A percentile compares a stretch with the other conserved stretches of the same genome.
Evolutionary conservation across 2,113 vertebrate genomes (phyloP).

Genomic region (Rhinoderma darwinii): DNA sequence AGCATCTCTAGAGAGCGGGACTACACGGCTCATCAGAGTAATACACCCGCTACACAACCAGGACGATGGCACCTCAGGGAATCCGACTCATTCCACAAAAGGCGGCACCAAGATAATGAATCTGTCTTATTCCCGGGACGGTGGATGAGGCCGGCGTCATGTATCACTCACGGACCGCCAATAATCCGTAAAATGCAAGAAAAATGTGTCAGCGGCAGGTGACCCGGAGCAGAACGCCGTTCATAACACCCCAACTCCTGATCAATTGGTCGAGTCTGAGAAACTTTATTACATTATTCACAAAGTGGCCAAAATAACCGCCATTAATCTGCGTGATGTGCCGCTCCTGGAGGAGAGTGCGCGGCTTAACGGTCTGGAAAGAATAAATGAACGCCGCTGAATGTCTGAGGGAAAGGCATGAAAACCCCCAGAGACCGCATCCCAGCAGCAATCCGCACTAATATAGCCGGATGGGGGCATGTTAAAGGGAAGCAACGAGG

Average conservation of each 20-base stretch:
- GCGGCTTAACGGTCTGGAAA: constrained; percentile 35
- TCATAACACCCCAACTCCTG: background rate
- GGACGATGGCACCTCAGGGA: background rate
- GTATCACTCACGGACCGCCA: background rate
- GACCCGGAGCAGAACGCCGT: constrained; percentile 7
- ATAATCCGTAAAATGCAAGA: constrained; percentile 10
- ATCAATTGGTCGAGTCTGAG: constrained; percentile 46
- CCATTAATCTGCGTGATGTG: constrained; percentile 45
- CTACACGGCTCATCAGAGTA: background rate
- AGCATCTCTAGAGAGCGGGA: background rate
- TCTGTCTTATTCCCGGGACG: background rate
- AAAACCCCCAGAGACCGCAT: background rate
- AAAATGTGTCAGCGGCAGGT: constrained; percentile 34
- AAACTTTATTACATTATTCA: constrained; percentile 52
- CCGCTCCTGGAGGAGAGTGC: constrained; percentile 29
- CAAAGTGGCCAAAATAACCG: constrained; percentile 41
- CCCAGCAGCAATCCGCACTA: background rate
- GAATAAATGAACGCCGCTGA: constrained; percentile 15
- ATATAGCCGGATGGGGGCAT: background rate
- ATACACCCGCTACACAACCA: background rate
- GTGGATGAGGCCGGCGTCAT: background rate
- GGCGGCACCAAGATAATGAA: background rate
- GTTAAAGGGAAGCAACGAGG: background rate
- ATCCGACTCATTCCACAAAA: constrained; percentile 11
- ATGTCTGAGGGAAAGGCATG: constrained; percentile 10